Evolutionary conservation across 1,140 invertebrate genomes (phyloP).

Genomic region (Globodera ellingtonae): DNA sequence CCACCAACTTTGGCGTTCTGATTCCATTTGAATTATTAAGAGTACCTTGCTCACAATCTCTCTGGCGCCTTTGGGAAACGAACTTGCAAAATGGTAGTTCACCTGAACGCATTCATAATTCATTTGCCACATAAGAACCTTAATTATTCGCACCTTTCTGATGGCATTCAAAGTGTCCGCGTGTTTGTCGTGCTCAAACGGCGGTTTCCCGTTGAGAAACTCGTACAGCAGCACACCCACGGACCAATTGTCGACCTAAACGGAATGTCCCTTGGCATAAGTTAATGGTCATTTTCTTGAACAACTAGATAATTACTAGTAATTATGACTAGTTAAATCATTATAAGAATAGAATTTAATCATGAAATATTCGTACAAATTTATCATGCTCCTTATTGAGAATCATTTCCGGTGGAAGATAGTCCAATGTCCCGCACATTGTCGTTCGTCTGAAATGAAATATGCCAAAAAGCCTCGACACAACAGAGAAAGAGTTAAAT

Average conservation of each 20-base stretch:
- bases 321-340: too few species aligned
- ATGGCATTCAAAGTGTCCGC: constrained; percentile 82
- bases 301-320: too few species aligned
- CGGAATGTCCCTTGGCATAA: background rate
- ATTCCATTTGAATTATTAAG: too few species aligned
- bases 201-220: constrained; percentile 88
- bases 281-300: too few species aligned
- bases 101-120: constrained; percentile 41
- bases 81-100: constrained; percentile 27
- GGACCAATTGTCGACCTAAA: constrained; percentile 53
- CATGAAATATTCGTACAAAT: background rate
- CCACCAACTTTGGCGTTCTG: too few species aligned
- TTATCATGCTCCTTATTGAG: constrained; percentile 33
- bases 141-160: constrained; percentile 64
- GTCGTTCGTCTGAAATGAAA: constrained; percentile 41
- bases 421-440: constrained; percentile 78
- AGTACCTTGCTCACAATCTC: constrained; percentile 38
- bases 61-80: constrained; percentile 33
- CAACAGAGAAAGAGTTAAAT: too few species aligned
- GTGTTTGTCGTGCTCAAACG: constrained; percentile 75
- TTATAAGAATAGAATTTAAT: background rate
- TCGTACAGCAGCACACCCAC: constrained; percentile 91
- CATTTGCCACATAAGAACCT: background rate
- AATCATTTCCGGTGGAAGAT: constrained; percentile 88
- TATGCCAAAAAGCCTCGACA: background rate